Conservation (phyloP, 2,113 vertebrate species). For the Python bivittatus region DNA sequence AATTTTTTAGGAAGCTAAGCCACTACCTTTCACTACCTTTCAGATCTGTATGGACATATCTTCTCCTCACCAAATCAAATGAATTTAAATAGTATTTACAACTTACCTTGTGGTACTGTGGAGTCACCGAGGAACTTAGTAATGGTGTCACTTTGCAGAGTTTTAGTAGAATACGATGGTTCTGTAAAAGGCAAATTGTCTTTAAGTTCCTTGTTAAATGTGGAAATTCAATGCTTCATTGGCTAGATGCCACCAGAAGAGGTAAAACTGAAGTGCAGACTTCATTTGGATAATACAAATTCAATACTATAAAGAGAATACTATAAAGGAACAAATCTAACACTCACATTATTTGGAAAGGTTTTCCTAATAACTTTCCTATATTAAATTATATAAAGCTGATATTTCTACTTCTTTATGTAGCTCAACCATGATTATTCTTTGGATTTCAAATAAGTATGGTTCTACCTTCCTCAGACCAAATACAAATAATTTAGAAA, state of each 20-base stretch:
- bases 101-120: neutral
- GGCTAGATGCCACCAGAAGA: neutral
- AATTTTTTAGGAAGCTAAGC: neutral
- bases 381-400: neutral
- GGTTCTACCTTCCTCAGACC: neutral
- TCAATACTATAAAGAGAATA: neutral
- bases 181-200: constrained; percentile 53
- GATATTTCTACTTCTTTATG: neutral
- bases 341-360: neutral
- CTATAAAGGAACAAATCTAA: neutral
- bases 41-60: neutral
- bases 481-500: neutral
- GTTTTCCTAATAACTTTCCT: neutral
- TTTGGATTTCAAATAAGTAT: neutral
- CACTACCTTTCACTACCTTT: neutral
- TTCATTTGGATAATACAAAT: neutral
- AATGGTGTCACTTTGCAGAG: neutral
- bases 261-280: neutral
- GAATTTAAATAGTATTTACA: neutral
- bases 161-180: neutral
- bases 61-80: neutral
- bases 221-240: neutral
- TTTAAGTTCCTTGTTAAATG: constrained; percentile 33
- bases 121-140: neutral
- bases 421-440: neutral